phyloP scores from a whole-genome alignment of 2,888 invertebrate genomes.

The Diarsia mendica region DNA sequence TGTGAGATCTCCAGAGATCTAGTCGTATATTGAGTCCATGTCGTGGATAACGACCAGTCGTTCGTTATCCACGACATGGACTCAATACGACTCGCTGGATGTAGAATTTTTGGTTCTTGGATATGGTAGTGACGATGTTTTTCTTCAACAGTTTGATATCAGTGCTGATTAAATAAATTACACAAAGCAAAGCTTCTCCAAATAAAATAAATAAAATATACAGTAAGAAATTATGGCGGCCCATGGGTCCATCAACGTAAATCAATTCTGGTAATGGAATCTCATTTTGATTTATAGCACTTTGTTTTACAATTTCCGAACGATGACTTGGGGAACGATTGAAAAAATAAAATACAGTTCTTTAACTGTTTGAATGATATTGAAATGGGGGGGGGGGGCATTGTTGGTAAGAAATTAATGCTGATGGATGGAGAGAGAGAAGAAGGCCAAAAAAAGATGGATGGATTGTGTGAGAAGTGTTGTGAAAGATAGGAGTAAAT shows the following conservation, averaged over 20 bases:
- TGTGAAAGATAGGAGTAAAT: too few relatives aligned
- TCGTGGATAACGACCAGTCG: too few relatives aligned
- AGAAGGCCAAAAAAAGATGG: too few relatives aligned
- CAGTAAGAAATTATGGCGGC: slow-evolving; percentile 38
- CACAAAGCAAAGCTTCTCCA: slow-evolving; percentile 12
- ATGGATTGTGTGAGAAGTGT: too few relatives aligned
- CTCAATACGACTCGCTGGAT: not conserved
- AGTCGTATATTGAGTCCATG: too few relatives aligned
- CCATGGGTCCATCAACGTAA: slow-evolving; percentile 47
- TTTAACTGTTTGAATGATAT: not conserved
- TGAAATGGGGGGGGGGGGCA: not conserved
- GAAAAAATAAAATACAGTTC: slow-evolving; percentile 8
- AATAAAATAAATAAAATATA: slow-evolving; percentile 17
- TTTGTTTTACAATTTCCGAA: slow-evolving; percentile 56
- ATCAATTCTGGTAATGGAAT: slow-evolving; percentile 63
- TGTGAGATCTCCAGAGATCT: not conserved
- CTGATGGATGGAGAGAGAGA: too few relatives aligned
- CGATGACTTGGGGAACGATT: slow-evolving; percentile 24
- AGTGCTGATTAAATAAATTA: not conserved
- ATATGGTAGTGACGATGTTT: not conserved
- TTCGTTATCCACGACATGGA: not conserved
- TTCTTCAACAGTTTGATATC: not conserved
- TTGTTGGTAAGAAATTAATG: not conserved
- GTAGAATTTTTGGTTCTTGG: not conserved
- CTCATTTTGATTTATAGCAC: slow-evolving; percentile 43